Evolutionary conservation across 1,140 invertebrate species (phyloP), one percentile per base, ranked within the genome.

Genomic region (Maconellicoccus hirsutus): DNA sequence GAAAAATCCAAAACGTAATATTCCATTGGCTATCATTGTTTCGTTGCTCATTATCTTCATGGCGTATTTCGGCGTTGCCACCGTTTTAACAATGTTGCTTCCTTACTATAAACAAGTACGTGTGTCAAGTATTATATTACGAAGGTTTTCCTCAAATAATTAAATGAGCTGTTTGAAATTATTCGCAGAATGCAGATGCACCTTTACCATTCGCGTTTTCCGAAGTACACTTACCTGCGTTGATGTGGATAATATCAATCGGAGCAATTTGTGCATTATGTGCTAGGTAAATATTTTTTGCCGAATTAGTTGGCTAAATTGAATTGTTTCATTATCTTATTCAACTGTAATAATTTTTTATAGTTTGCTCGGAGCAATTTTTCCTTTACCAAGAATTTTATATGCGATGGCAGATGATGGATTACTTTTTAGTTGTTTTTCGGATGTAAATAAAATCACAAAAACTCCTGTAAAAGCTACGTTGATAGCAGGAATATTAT

Each of bases 351-450:
- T 16, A 74, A 74, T 74, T 52, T 71, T 74, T 81, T 83, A 33
- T 77, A 92, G 91, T 81, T 81, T 94, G 0, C 85, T 94, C 70
- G 89, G 92, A 1, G 91, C 89, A 0, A 78, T 94, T 0, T 96
- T 92, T 77, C 88, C 90, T 0, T 78, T 94, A 19, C 91, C 92
- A 0, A 81, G 91, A 21, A 90, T 91, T 71, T 84, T 93, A 75
- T 95, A 94, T 75, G 87, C 92, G 0, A 94, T 96, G 92, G 89
- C 92, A 0, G 84, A 84, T 25, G 93, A 96, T 77, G 93, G 93
- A 0, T 78, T 96, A 0, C 80, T 95, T 0, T 93, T 93, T 75
- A 83, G 86, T 21, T 90, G 89, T 74, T 82, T 95, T 27, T 87
- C 86, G 0, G 81, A 83, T 61, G 82, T 95, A 0, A 89, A 86